Base-by-base conservation (phyloP, 1,140 invertebrate genomes). In the Euschistus heros region DNA sequence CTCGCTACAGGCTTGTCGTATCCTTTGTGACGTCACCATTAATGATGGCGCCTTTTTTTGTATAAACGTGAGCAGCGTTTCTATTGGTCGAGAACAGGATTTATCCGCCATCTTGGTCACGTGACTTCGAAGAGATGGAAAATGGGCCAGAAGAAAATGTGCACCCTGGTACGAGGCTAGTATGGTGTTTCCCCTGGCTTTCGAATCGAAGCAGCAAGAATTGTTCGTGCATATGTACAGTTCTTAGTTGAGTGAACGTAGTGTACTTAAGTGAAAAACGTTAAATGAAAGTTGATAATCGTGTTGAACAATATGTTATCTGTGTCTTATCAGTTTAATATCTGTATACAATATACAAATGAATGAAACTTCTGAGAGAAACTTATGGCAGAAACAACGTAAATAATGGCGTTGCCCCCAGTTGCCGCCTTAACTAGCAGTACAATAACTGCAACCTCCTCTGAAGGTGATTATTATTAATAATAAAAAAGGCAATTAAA, bases 361-460 rank as follows among this genome's bases (percentile, higher is more conserved):
- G 63, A 37, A 24, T 52, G 42, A 26, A 52, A 52, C 26, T 54
- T 33, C n/a, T 52, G 55, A 30, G 20, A 27, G 42, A 57, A 61
- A 61, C 64, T 62, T 62, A 66, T 66, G 65, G 65, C 65, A 46
- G 55, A 62, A 44, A 61, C 65, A 54, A 60, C 30, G 59, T 62
- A 66, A 66, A 47, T 62, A 62, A 66, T 66, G 65, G 65, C 65
- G 65, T 66, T 66, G 46, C 61, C 65, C 42, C 33, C 42, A 37
- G 55, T 66, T 27, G 55, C 65, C 64, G 64, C 64, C 65, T 62
- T 61, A 65, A 67, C 68, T 59, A 67, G 57, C 64, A 67, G 66
- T 65, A 50, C 66, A 26, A 69, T 44, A 62, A 37, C 62, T 65
- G 63, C 66, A 27, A 63, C 63, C 17, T 68, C 64, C 46, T 55